Evolutionary conservation across 1,140 invertebrate species (phyloP).

Genomic region (Drosophila bocqueti): DNA sequence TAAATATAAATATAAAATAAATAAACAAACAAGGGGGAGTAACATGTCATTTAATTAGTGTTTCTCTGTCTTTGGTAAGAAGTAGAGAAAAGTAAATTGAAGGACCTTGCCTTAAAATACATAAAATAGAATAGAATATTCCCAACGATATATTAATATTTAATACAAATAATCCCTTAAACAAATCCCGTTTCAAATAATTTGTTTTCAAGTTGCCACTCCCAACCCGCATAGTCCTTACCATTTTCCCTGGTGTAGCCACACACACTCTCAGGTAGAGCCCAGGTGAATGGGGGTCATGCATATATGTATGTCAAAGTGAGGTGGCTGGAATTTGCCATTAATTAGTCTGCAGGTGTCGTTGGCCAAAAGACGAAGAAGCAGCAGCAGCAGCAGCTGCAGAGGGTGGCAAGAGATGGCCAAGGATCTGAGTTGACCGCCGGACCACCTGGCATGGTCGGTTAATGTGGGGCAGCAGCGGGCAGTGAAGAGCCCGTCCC

Average conservation of each 20-base stretch:
- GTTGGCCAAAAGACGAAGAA: constrained; percentile 24
- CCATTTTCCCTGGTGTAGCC: constrained; percentile 3
- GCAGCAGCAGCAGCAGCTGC: not conserved
- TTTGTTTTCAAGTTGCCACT: no score
- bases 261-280: not conserved
- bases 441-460: constrained; percentile 12
- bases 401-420: constrained; percentile 25
- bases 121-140: no score
- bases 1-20: not conserved
- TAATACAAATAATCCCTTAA: not conserved
- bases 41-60: not conserved
- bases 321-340: constrained; percentile 63
- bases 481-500: not conserved
- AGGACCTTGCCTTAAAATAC: no score
- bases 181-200: not conserved
- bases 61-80: not conserved
- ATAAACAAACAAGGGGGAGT: not conserved
- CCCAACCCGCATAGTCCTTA: accelerated
- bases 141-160: not conserved
- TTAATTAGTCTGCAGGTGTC: constrained; percentile 77
- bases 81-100: no score
- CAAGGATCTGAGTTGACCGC: constrained; percentile 40
- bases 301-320: constrained; percentile 12
- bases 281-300: constrained; percentile 21
- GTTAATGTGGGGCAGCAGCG: constrained; percentile 13